Evolutionary conservation across 2,113 vertebrate genomes (phyloP).

Genomic region (Lophochroa leadbeateri): DNA sequence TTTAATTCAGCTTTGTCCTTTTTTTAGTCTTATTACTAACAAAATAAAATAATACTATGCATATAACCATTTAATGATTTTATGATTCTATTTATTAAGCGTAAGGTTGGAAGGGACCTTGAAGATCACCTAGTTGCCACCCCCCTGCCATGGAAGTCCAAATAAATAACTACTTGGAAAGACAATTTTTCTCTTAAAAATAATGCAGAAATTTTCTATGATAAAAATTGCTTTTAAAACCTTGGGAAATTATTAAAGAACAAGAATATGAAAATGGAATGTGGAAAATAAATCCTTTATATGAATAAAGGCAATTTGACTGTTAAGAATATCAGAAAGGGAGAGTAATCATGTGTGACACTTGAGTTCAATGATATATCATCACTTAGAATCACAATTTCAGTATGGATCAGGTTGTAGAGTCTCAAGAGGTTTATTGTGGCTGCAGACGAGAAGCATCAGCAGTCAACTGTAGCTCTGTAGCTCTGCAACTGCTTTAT

Average conservation of each 20-base stretch:
- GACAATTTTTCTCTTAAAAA: not conserved
- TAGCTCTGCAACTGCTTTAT: not conserved
- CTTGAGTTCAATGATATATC: not conserved
- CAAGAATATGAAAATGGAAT: not conserved
- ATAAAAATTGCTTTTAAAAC: not conserved
- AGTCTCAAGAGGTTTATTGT: not conserved
- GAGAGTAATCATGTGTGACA: not conserved
- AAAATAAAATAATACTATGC: not conserved
- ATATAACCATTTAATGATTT: not conserved
- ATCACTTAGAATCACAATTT: not conserved
- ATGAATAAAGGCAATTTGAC: not conserved
- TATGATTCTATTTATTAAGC: not conserved
- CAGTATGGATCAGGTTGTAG: not conserved
- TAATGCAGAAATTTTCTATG: not conserved
- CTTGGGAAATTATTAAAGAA: not conserved
- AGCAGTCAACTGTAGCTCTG: not conserved
- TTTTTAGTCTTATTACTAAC: not conserved
- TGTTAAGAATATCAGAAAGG: not conserved
- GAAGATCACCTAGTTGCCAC: not conserved
- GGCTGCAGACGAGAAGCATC: not conserved
- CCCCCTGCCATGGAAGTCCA: not conserved
- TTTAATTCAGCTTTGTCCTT: not conserved
- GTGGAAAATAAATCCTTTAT: not conserved
- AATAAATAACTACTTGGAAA: not conserved
- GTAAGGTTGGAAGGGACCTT: not conserved